Conservation (phyloP, 2,797 vertebrate genomes). For the Helarctos malayanus region DNA sequence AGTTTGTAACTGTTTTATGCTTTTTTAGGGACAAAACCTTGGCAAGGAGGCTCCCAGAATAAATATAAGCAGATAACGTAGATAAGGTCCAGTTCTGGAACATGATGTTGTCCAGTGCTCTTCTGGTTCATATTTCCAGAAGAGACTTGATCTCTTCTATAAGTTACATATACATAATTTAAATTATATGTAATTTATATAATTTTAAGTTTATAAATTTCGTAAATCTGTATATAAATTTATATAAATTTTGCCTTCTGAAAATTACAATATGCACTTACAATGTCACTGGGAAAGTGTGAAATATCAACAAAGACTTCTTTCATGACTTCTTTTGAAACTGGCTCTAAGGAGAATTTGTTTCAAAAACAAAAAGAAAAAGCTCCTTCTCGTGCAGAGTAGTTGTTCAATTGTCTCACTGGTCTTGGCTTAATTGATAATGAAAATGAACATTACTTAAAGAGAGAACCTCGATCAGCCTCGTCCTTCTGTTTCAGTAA, state of each 20-base stretch:
- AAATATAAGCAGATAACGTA: slow-evolving; percentile 50
- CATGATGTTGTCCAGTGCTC: background rate
- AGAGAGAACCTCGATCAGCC: background rate
- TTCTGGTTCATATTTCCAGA: background rate
- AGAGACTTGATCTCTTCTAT: background rate
- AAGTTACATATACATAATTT: background rate
- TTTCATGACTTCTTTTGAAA: slow-evolving; percentile 45
- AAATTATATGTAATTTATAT: background rate
- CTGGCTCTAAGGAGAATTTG: slow-evolving; percentile 1
- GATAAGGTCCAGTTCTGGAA: slow-evolving; percentile 46
- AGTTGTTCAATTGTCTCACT: slow-evolving; percentile 55
- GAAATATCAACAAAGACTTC: slow-evolving; percentile 8
- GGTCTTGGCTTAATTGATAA: slow-evolving; percentile 20
- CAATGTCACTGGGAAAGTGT: background rate
- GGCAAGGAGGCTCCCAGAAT: slow-evolving; percentile 50
- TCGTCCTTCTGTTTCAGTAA: slow-evolving; percentile 26
- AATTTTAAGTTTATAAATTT: background rate
- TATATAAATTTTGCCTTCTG: background rate
- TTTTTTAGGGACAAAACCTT: slow-evolving; percentile 58
- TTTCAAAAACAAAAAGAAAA: slow-evolving; percentile 59
- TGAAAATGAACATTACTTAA: slow-evolving; percentile 15
- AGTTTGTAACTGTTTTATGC: slow-evolving; percentile 63
- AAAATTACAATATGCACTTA: background rate
- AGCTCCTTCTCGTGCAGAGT: background rate
- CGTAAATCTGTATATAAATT: background rate